Percentiles rank a stretch among this genome's conserved stretches.
Evolutionary conservation across 2,888 invertebrate genomes (phyloP).

Genomic region (Acleris cristana): DNA sequence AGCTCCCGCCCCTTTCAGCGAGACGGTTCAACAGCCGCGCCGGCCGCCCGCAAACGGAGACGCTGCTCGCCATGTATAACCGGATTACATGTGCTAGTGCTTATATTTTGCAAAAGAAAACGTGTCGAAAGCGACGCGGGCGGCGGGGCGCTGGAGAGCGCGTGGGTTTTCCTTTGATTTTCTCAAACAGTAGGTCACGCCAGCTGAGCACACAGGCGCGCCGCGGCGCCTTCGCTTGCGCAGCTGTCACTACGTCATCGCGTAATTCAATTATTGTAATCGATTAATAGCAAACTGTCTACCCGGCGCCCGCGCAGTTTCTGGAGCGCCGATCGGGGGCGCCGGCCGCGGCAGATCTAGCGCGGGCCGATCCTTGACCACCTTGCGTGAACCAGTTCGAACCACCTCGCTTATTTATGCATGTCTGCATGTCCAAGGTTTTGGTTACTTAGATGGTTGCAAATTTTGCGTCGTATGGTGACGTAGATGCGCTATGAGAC

Average conservation of each 20-base stretch:
- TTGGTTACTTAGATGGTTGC: slow-evolving; percentile 46
- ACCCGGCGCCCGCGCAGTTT: slow-evolving; percentile 56
- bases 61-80: slow-evolving; percentile 32
- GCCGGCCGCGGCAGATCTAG: slow-evolving; percentile 41
- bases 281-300: slow-evolving; percentile 74
- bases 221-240: slow-evolving; percentile 59
- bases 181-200: slow-evolving; percentile 63
- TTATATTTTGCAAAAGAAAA: slow-evolving; percentile 66
- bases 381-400: slow-evolving; percentile 47
- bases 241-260: slow-evolving; percentile 76
- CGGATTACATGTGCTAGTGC: slow-evolving; percentile 63
- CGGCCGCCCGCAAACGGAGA: slow-evolving; percentile 20
- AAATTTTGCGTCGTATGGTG: slow-evolving; percentile 40
- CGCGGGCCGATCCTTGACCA: slow-evolving; percentile 53
- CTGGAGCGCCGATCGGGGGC: slow-evolving; percentile 56
- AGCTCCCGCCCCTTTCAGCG: slow-evolving; percentile 14
- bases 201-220: slow-evolving; percentile 69
- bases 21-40: slow-evolving; percentile 23
- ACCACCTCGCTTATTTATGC: slow-evolving; percentile 49
- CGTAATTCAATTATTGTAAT: slow-evolving; percentile 74
- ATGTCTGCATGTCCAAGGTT: slow-evolving; percentile 53
- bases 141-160: slow-evolving; percentile 43
- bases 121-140: slow-evolving; percentile 51
- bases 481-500: slow-evolving; percentile 22
- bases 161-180: slow-evolving; percentile 76